phyloP scores from a whole-genome alignment of 2,797 vertebrate species.

The Spinibarbus caldwelli region DNA sequence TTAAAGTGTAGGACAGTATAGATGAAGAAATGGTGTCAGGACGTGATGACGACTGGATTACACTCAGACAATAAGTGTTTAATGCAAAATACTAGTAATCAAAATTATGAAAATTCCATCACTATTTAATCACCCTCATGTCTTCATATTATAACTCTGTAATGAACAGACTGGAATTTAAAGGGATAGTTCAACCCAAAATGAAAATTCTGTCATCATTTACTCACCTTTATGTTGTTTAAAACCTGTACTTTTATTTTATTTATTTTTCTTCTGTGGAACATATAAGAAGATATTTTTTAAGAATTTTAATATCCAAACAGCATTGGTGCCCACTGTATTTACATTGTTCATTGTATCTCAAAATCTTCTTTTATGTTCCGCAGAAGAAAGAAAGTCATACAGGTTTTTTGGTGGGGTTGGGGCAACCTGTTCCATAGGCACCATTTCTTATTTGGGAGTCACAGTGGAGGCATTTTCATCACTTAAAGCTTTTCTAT shows the following conservation, averaged over 20 bases:
- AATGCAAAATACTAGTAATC: neutral
- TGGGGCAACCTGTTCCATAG: neutral
- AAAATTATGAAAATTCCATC: neutral
- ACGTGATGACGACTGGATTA: neutral
- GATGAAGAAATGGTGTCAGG: neutral
- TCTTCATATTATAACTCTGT: neutral
- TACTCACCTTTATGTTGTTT: too few species aligned
- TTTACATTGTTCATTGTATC: neutral
- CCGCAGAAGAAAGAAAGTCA: neutral
- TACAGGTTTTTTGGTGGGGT: neutral
- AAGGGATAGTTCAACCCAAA: neutral
- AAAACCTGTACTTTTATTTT: too few species aligned
- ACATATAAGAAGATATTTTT: too few species aligned
- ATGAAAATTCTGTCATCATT: too few species aligned
- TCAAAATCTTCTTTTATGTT: neutral
- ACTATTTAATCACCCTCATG: neutral
- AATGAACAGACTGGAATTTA: neutral
- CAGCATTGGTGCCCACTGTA: neutral
- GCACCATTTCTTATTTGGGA: neutral
- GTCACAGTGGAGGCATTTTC: neutral
- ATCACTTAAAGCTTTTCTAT: neutral
- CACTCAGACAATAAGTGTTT: neutral
- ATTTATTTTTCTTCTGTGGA: too few species aligned
- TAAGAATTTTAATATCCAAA: neutral
- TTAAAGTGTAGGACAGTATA: neutral